These are phyloP conservation scores for Synodontis membranacea DNA, from an alignment of 2,113 vertebrate genomes.

Conservation along the genomic window DNA sequence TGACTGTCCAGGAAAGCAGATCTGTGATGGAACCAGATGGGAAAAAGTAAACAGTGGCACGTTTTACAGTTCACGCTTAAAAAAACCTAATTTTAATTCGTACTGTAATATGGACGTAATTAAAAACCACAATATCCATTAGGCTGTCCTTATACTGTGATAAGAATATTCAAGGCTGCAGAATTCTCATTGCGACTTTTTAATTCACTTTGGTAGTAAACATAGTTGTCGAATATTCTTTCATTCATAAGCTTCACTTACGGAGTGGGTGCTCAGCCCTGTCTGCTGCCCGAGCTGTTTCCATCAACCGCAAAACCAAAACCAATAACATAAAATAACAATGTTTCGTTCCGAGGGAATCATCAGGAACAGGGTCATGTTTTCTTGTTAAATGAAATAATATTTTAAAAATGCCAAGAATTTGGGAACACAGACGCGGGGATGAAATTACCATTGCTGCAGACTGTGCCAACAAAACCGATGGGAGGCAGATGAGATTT, in stretches of 20 bases:
- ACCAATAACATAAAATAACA: conserved; percentile 56
- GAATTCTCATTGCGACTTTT: conserved; percentile 35
- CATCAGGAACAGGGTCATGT: conserved; percentile 58
- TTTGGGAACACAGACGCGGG: conserved; percentile 79
- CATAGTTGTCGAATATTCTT: conserved; percentile 33
- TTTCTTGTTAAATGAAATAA: conserved; percentile 60
- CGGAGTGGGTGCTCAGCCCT: conserved; percentile 44
- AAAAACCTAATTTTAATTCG: too few relatives aligned
- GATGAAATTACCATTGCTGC: conserved; percentile 82
- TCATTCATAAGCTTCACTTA: conserved; percentile 51
- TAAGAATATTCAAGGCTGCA: not conserved
- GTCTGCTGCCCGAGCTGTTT: conserved; percentile 37
- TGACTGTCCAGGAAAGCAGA: not conserved
- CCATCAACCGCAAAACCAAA: conserved; percentile 46
- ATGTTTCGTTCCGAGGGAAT: conserved; percentile 56
- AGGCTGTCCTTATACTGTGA: not conserved
- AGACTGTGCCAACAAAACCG: conserved; percentile 79
- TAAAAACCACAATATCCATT: not conserved
- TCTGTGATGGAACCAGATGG: conserved; percentile 28
- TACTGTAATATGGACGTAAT: too few relatives aligned
- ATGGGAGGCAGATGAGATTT: conserved; percentile 77
- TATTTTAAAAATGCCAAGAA: conserved; percentile 79
- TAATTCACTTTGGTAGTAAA: conserved; percentile 26
- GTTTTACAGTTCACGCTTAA: not conserved
- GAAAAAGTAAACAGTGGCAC: conserved; percentile 37